Percentiles rank a stretch among this genome's conserved stretches.
phyloP scores from a whole-genome alignment of 1,140 invertebrate species.

The Hycleus cichorii region DNA sequence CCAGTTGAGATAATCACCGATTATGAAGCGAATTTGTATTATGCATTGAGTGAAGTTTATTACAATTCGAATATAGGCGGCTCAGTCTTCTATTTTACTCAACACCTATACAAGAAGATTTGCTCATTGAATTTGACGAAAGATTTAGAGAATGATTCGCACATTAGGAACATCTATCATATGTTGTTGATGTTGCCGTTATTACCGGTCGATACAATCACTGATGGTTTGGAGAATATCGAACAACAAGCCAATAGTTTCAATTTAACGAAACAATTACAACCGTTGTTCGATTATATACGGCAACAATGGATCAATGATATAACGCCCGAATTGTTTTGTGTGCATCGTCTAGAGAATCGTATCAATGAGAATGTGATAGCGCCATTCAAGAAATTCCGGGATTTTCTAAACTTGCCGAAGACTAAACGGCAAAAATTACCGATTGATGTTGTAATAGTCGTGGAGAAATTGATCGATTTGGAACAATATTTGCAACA shows the following conservation, averaged over 20 bases:
- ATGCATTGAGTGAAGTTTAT: conserved; percentile 31
- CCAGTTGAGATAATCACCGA: conserved; percentile 35
- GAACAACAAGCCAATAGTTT: conserved; percentile 29
- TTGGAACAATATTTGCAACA: conserved; percentile 27
- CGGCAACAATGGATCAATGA: conserved; percentile 30
- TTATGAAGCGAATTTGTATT: conserved; percentile 34
- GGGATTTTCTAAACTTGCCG: conserved; percentile 28
- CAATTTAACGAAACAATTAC: conserved; percentile 12
- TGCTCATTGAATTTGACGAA: conserved; percentile 28
- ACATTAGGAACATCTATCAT: conserved; percentile 33
- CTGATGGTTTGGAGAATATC: conserved; percentile 31
- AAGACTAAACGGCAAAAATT: conserved; percentile 27
- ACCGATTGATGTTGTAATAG: conserved; percentile 15
- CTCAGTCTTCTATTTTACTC: conserved; percentile 33
- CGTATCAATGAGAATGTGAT: conserved; percentile 36
- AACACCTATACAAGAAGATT: conserved; percentile 36
- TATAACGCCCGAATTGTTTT: conserved; percentile 34
- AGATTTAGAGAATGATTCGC: conserved; percentile 31
- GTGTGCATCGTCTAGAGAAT: conserved; percentile 33
- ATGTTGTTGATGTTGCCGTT: conserved; percentile 35
- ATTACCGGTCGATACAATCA: conserved; percentile 34
- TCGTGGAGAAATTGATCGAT: conserved; percentile 34
- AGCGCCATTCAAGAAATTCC: conserved; percentile 33
- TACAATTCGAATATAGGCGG: conserved; percentile 33
- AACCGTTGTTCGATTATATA: conserved; percentile 28